Evolutionary conservation across 2,888 invertebrate species (phyloP), one percentile per base, ranked within the genome.

Genomic region (Drosophila infuscata): DNA sequence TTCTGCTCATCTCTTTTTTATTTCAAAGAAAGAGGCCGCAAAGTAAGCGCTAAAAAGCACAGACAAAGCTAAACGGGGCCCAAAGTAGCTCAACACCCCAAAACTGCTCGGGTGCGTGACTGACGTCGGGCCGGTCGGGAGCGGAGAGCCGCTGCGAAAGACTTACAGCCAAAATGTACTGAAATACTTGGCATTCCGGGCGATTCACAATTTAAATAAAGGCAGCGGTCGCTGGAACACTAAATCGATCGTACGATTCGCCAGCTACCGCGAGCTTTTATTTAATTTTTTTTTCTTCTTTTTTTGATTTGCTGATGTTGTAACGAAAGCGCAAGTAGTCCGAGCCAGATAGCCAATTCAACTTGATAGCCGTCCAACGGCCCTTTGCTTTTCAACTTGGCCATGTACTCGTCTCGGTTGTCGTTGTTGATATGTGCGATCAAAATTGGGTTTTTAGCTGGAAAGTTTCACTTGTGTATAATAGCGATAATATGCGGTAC

Each of bases 271-370:
- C 43, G 36, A 58, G 76, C 71, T 56, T 72, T 61, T 68, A 59
- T 63, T 63, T 70, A 46, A 46, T 30, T 51, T 57, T 58, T 36
- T 52, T 41, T 38, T 30, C 20, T 46, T 15, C 4, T 38, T 35
- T 60, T 66, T 63, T 66, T 12, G n/a, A 54, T 35, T 76, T 69
- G 62, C 48, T 51, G 73, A 83, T 78, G 75, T 73, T 73, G 84
- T 74, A 89, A 82, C 52, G 80, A 84, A 84, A 85, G 74, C 88
- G 88, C 84, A 89, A 89, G 89, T 87, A 62, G 58, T 63, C 52
- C 48, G 53, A 58, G 68, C 67, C 53, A 71, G 64, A 66, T 36
- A 53, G 33, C 65, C 64, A 52, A 36, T 49, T 12, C 49, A 30
- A 63, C 36, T 35, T 53, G 66, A 66, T 48, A 53, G 33, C 65